Evolutionary conservation across 2,888 invertebrate species (phyloP).

Genomic region (Nycteola revayana): DNA sequence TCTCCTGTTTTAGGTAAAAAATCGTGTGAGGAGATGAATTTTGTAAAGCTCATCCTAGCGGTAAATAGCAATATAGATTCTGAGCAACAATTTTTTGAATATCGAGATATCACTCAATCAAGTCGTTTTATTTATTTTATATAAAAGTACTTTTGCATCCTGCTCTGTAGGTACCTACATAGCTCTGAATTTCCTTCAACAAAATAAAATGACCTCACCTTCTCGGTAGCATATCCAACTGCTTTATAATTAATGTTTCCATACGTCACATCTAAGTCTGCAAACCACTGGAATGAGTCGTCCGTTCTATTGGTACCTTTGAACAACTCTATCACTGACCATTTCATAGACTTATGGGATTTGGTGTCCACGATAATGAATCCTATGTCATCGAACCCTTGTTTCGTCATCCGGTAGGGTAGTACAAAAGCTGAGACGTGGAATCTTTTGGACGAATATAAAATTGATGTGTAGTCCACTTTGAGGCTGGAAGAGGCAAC

Average conservation of each 20-base stretch:
- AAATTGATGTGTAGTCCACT: constrained; percentile 42
- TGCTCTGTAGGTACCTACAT: too few relatives aligned
- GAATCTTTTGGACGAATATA: constrained; percentile 34
- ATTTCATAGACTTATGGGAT: constrained; percentile 14
- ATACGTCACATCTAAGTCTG: constrained; percentile 17
- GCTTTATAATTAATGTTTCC: constrained; percentile 34
- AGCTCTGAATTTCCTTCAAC: too few relatives aligned
- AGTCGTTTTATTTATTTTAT: too few relatives aligned
- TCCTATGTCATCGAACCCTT: constrained; percentile 57
- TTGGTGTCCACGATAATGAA: constrained; percentile 45
- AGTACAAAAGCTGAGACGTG: constrained; percentile 44
- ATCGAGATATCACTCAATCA: too few relatives aligned
- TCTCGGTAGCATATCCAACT: constrained; percentile 48
- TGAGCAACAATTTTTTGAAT: too few relatives aligned
- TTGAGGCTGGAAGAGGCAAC: constrained; percentile 45
- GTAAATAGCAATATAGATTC: too few relatives aligned
- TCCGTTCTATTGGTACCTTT: constrained; percentile 45
- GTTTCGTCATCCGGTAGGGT: constrained; percentile 42
- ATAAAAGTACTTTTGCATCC: too few relatives aligned
- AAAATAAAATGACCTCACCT: constrained; percentile 39
- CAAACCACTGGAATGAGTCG: constrained; percentile 46
- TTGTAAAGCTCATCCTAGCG: too few relatives aligned
- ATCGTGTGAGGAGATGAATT: too few relatives aligned
- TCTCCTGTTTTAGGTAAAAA: too few relatives aligned
- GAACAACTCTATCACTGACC: constrained; percentile 35